Evolutionary conservation across 2,113 vertebrate genomes (phyloP).

Genomic region (Sardina pilchardus): DNA sequence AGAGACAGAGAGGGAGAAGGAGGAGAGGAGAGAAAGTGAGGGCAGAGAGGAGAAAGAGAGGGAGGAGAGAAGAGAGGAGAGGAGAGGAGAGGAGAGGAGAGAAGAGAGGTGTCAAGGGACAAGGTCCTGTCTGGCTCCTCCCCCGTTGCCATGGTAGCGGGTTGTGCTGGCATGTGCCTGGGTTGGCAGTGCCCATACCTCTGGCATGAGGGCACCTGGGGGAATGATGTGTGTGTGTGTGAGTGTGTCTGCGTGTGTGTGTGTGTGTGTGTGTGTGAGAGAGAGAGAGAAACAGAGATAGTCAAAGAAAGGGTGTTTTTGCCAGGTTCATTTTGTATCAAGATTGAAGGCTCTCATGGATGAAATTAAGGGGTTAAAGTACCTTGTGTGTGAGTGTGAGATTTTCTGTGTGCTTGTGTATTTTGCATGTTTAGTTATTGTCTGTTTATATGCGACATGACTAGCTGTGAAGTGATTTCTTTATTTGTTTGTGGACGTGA

Average conservation of each 20-base stretch:
- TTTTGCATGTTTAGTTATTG: too few species aligned
- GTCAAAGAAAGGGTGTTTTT: conserved; percentile 25
- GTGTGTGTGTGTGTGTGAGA: conserved; percentile 19
- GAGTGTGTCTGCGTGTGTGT: conserved; percentile 38
- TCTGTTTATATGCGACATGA: too few species aligned
- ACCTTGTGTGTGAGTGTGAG: conserved; percentile 19
- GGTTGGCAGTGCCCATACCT: conserved; percentile 73
- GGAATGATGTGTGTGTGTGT: conserved; percentile 48
- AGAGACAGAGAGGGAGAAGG: conserved; percentile 24
- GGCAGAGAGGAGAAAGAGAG: conserved; percentile 41
- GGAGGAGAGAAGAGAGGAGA: conserved; percentile 41
- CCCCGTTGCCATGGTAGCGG: conserved; percentile 75
- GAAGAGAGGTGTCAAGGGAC: conserved; percentile 42
- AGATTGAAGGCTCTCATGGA: conserved; percentile 47
- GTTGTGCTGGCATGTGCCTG: conserved; percentile 72
- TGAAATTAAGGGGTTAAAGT: conserved; percentile 50
- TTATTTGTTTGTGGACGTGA: too few species aligned
- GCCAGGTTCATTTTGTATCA: conserved; percentile 43
- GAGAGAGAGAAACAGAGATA: too few species aligned
- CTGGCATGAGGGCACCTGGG: conserved; percentile 67
- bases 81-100: conserved; percentile 44
- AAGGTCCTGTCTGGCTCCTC: conserved; percentile 64
- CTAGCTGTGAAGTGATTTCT: too few species aligned
- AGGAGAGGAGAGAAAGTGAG: conserved; percentile 36
- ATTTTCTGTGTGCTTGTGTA: conserved; percentile 29